A percentile compares a stretch with the other conserved stretches of the same genome.
phyloP scores from a whole-genome alignment of 2,797 vertebrate genomes.

The Pogonophryne albipinna region DNA sequence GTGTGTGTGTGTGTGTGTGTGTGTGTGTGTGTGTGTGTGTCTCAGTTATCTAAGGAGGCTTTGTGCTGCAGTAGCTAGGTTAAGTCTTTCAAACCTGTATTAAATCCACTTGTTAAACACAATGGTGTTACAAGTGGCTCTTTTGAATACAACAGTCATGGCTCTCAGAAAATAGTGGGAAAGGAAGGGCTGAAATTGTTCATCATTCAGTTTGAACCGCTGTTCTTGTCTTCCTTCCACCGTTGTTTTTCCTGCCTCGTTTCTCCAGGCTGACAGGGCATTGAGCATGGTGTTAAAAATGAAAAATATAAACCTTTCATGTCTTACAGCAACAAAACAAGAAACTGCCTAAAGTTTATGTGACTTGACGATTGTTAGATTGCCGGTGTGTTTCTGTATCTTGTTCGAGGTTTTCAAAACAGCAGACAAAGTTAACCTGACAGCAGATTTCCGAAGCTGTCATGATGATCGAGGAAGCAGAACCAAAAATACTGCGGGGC shows the following conservation, averaged over 20 bases:
- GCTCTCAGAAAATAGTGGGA: background rate
- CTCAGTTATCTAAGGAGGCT: slow-evolving; percentile 65
- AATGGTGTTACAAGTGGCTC: slow-evolving; percentile 72
- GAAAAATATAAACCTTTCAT: slow-evolving; percentile 36
- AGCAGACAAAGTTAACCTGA: slow-evolving; percentile 41
- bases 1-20: slow-evolving; percentile 3
- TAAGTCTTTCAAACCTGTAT: slow-evolving; percentile 66
- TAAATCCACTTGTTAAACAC: slow-evolving; percentile 76
- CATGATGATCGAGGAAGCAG: slow-evolving; percentile 34
- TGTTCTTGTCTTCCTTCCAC: slow-evolving; percentile 10
- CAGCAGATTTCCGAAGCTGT: slow-evolving; percentile 47
- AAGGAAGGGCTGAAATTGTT: slow-evolving; percentile 33
- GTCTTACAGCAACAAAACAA: slow-evolving; percentile 4
- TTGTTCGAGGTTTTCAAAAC: slow-evolving; percentile 49
- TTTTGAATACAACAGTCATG: slow-evolving; percentile 29
- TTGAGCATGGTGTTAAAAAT: slow-evolving; percentile 30
- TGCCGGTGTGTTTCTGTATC: slow-evolving; percentile 40
- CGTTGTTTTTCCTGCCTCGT: slow-evolving; percentile 5
- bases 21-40: slow-evolving; percentile 30
- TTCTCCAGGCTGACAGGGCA: slow-evolving; percentile 7
- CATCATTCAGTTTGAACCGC: slow-evolving; percentile 19
- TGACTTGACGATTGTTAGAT: slow-evolving; percentile 56
- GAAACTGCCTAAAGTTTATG: slow-evolving; percentile 33
- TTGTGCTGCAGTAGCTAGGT: slow-evolving; percentile 62
- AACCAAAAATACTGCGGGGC: slow-evolving; percentile 20